phyloP scores from a whole-genome alignment of 2,888 invertebrate genomes.

The Oscheius sp. region DNA sequence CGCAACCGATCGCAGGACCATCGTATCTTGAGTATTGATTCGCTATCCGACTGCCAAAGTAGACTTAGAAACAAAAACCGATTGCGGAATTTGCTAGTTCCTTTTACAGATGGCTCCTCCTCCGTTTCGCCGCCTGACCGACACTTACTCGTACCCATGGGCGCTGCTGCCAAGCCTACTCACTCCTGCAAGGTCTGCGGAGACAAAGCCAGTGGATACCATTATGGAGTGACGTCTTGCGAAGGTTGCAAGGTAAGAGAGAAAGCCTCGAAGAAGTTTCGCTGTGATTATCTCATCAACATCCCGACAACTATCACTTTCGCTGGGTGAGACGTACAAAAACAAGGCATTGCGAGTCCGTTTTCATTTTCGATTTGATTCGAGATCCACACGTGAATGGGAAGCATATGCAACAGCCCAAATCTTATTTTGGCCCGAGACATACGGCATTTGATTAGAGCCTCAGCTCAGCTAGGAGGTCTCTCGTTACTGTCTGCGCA shows the following conservation, averaged over 20 bases:
- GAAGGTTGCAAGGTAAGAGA: constrained; percentile 91
- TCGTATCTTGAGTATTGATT: constrained; percentile 9
- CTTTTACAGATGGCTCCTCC: constrained; percentile 1
- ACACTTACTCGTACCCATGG: constrained; percentile 10
- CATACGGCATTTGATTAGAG: not conserved
- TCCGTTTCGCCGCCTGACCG: constrained; percentile 21
- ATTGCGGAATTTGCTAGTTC: not conserved
- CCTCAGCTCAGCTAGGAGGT: too few species aligned
- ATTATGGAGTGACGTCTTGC: constrained; percentile 97
- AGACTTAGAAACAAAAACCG: not conserved
- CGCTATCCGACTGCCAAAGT: not conserved
- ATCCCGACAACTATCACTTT: constrained; percentile 27
- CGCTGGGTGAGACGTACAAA: constrained; percentile 5
- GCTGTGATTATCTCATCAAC: constrained; percentile 20
- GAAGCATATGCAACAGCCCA: too few species aligned
- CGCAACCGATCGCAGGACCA: constrained; percentile 23
- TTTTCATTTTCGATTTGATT: constrained; percentile 28
- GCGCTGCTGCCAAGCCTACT: constrained; percentile 12
- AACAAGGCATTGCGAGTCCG: constrained; percentile 28
- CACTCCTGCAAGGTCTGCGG: constrained; percentile 83
- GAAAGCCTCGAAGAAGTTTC: not conserved
- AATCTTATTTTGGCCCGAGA: too few species aligned
- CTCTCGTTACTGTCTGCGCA: constrained; percentile 19
- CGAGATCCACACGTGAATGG: constrained; percentile 15
- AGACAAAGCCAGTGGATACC: constrained; percentile 90